Conservation (phyloP, 2,888 invertebrate species). For the Helicoverpa assulta region DNA sequence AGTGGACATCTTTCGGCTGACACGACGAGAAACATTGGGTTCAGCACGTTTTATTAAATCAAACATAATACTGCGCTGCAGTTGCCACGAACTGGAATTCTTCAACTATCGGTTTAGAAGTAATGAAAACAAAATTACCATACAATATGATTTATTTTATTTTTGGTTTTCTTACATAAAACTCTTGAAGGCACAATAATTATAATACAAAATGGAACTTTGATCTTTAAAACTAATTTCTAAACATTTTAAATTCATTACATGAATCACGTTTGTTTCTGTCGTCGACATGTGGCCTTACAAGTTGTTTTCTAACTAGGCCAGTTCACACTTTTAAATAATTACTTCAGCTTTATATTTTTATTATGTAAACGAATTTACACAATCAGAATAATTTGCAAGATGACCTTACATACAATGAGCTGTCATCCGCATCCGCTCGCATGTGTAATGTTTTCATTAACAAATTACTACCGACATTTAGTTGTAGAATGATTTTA, state of each 20-base stretch:
- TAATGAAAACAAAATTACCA: conserved; percentile 20
- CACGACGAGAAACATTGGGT: too few species aligned
- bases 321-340: neutral
- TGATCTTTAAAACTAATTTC: conserved; percentile 46
- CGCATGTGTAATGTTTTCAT: neutral
- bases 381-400: neutral
- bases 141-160: conserved; percentile 58
- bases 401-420: neutral
- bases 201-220: conserved; percentile 60
- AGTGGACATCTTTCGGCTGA: too few species aligned
- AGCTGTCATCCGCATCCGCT: neutral
- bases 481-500: neutral
- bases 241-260: conserved; percentile 33
- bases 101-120: neutral
- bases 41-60: too few species aligned
- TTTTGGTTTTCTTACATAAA: conserved; percentile 64
- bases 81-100: neutral
- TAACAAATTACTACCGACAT: too few species aligned
- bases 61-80: neutral
- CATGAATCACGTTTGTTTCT: conserved; percentile 20
- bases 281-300: conserved; percentile 2
- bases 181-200: conserved; percentile 62
- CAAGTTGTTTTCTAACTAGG: conserved; percentile 11
- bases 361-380: neutral
- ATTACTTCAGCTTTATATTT: neutral